Conservation (phyloP, 2,888 invertebrate genomes). For the Mythimna impura region DNA sequence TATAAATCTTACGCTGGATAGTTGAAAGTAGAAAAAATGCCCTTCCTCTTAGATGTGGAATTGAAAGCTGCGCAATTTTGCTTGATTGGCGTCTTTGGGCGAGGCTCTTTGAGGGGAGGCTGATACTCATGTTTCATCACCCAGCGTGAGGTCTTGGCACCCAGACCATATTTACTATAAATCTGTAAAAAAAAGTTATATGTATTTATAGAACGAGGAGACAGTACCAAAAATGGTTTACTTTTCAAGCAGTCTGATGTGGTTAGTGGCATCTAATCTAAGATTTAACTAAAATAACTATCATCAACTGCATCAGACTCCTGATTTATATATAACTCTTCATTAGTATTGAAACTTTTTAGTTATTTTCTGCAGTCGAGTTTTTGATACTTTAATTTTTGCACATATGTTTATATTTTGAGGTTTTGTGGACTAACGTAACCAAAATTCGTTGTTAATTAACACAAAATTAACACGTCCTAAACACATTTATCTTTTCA, state of each 20-base stretch:
- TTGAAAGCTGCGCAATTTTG: slow-evolving; percentile 86
- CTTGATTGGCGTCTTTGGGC: slow-evolving; percentile 63
- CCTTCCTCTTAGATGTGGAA: slow-evolving; percentile 80
- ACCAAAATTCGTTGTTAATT: no score
- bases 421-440: no score
- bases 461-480: no score
- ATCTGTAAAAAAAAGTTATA: slow-evolving; percentile 68
- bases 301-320: no score
- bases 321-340: no score
- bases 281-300: no score
- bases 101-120: slow-evolving; percentile 78
- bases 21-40: slow-evolving; percentile 73
- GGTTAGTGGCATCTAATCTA: no score
- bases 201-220: not conserved
- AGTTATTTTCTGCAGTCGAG: no score
- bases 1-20: slow-evolving; percentile 81
- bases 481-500: no score
- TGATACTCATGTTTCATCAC: slow-evolving; percentile 82
- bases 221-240: not conserved
- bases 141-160: slow-evolving; percentile 82
- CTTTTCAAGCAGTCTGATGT: not conserved
- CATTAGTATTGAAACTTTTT: no score
- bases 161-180: slow-evolving; percentile 80
- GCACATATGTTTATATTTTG: no score
- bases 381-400: no score